Evolutionary conservation across 2,113 vertebrate genomes (phyloP).

Genomic region (Delphinapterus leucas): DNA sequence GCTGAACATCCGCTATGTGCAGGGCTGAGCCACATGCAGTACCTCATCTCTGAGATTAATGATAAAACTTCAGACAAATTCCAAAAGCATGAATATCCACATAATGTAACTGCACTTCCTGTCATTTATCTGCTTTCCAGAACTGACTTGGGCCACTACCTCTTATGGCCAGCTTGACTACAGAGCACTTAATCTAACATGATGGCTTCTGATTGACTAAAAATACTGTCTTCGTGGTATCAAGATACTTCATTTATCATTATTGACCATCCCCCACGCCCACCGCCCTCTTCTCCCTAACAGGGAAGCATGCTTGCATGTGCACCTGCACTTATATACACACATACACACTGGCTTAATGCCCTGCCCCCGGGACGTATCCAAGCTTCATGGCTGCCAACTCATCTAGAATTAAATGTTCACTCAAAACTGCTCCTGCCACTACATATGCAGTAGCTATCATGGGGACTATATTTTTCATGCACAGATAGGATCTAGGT

Average conservation of each 20-base stretch:
- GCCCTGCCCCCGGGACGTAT: background rate
- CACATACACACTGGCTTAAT: background rate
- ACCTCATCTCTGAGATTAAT: background rate
- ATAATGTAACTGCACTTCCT: background rate
- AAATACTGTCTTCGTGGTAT: background rate
- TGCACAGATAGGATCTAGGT: background rate
- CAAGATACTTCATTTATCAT: background rate
- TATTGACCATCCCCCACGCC: background rate
- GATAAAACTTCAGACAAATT: background rate
- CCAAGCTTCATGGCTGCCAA: background rate
- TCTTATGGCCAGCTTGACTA: background rate
- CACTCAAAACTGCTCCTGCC: background rate
- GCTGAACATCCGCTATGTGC: background rate
- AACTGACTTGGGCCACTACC: background rate
- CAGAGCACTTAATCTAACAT: background rate
- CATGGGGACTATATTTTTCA: background rate
- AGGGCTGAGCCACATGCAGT: background rate
- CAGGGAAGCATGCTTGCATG: rapidly evolving
- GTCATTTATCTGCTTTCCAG: background rate
- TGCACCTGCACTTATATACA: background rate
- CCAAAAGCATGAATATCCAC: background rate
- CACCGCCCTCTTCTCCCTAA: background rate
- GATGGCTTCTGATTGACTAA: background rate
- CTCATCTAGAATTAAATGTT: background rate
- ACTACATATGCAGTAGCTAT: background rate